Evolutionary conservation across 2,888 invertebrate genomes (phyloP).

Genomic region (Monochamus alternatus): DNA sequence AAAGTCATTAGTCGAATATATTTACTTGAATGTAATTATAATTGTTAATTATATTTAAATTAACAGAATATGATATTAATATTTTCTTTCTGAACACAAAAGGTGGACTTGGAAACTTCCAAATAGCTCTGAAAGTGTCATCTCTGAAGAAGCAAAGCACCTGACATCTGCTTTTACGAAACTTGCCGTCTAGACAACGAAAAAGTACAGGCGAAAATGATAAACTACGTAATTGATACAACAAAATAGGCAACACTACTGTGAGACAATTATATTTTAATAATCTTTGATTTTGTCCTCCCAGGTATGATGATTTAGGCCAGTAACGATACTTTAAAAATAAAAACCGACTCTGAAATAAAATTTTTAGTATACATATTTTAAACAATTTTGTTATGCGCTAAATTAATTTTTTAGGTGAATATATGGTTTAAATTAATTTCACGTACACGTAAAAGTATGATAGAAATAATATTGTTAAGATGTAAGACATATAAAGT

Average conservation of each 20-base stretch:
- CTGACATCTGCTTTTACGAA: neutral
- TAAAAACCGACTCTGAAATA: slow-evolving; percentile 10
- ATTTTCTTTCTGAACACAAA: slow-evolving; percentile 6
- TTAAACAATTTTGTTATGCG: slow-evolving; percentile 29
- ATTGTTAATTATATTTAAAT: neutral
- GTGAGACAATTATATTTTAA: neutral
- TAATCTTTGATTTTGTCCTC: slow-evolving; percentile 24
- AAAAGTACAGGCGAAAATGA: neutral
- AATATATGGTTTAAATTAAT: slow-evolving; percentile 18
- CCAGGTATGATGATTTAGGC: slow-evolving; percentile 25
- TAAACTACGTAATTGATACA: neutral
- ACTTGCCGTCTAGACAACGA: neutral
- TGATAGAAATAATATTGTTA: slow-evolving; percentile 22
- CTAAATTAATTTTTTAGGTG: slow-evolving; percentile 3
- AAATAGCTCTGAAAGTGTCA: slow-evolving; percentile 12
- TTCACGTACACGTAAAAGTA: slow-evolving; percentile 9
- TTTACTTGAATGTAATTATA: neutral
- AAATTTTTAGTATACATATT: neutral
- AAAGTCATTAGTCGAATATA: too few relatives aligned
- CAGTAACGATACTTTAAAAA: neutral
- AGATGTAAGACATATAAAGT: slow-evolving; percentile 38
- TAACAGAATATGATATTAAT: neutral
- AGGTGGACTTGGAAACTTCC: slow-evolving; percentile 8
- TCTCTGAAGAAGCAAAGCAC: neutral
- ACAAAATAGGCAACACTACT: slow-evolving; percentile 9